Evolutionary conservation across 1,140 invertebrate genomes (phyloP).

Genomic region (Hyphantria cunea): DNA sequence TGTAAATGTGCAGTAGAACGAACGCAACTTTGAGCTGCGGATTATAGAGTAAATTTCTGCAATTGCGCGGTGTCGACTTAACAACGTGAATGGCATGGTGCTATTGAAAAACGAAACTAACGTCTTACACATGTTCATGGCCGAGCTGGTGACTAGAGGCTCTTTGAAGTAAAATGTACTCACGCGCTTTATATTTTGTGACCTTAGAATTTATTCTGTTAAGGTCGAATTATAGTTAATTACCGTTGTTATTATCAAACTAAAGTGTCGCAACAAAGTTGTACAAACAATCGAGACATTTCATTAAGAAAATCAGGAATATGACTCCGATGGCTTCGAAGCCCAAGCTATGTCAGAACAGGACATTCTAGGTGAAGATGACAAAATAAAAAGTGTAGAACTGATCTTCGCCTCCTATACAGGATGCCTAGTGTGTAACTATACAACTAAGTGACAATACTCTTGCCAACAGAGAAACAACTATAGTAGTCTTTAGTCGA

Average conservation of each 20-base stretch:
- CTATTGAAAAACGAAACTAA: not conserved
- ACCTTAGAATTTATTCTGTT: not conserved
- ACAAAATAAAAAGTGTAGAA: too few relatives aligned
- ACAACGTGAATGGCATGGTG: not conserved
- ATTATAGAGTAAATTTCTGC: not conserved
- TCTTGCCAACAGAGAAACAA: too few relatives aligned
- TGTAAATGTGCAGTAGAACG: not conserved
- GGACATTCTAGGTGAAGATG: too few relatives aligned
- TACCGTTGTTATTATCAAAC: not conserved
- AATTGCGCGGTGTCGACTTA: not conserved
- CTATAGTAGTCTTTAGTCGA: too few relatives aligned
- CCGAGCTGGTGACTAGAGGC: not conserved
- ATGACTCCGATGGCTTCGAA: too few relatives aligned
- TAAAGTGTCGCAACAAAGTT: too few relatives aligned
- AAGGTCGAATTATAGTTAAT: not conserved
- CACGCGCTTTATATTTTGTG: not conserved
- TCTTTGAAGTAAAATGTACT: not conserved
- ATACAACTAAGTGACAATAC: too few relatives aligned
- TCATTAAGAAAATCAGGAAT: too few relatives aligned
- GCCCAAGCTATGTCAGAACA: too few relatives aligned
- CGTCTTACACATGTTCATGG: not conserved
- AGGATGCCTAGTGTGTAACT: too few relatives aligned
- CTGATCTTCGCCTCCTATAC: too few relatives aligned
- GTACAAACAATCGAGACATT: too few relatives aligned
- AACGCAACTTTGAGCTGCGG: conserved; percentile 4